Conservation (phyloP, 1,140 invertebrate genomes). For the Condylostylus longicornis region DNA sequence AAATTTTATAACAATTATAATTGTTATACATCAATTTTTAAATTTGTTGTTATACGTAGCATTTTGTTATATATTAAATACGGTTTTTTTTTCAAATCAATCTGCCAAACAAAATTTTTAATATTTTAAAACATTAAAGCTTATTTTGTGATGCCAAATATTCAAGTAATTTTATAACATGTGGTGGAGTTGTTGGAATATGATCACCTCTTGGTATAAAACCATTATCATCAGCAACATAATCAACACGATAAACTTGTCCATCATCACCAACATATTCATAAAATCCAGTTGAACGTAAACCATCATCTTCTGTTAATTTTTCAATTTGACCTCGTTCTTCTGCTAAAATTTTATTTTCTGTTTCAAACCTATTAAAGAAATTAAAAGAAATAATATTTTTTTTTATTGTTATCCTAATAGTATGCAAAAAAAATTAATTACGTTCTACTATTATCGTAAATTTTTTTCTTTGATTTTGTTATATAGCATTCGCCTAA, state of each 20-base stretch:
- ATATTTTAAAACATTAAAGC: no score
- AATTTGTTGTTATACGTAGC: no score
- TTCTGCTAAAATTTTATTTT: slow-evolving; percentile 40
- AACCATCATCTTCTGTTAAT: slow-evolving; percentile 23
- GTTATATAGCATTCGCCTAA: no score
- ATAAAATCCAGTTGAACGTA: slow-evolving; percentile 37
- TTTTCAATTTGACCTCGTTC: slow-evolving; percentile 38
- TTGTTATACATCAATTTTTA: no score
- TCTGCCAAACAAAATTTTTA: no score
- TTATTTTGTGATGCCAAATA: slow-evolving; percentile 20
- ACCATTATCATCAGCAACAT: slow-evolving; percentile 69
- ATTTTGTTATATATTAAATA: no score
- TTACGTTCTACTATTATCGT: background rate
- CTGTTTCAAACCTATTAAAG: slow-evolving; percentile 35
- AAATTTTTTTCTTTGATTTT: background rate
- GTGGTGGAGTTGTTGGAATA: slow-evolving; percentile 44
- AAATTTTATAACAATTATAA: no score
- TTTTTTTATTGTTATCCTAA: background rate
- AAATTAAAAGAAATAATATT: background rate
- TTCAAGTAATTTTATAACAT: slow-evolving; percentile 20
- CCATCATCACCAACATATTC: slow-evolving; percentile 39
- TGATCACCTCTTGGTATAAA: slow-evolving; percentile 66
- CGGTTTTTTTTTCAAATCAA: no score
- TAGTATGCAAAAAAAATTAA: background rate
- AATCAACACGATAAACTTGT: slow-evolving; percentile 41